Evolutionary conservation across 2,888 invertebrate genomes (phyloP), one percentile per base, ranked within the genome.

Genomic region (Carabus problematicus): DNA sequence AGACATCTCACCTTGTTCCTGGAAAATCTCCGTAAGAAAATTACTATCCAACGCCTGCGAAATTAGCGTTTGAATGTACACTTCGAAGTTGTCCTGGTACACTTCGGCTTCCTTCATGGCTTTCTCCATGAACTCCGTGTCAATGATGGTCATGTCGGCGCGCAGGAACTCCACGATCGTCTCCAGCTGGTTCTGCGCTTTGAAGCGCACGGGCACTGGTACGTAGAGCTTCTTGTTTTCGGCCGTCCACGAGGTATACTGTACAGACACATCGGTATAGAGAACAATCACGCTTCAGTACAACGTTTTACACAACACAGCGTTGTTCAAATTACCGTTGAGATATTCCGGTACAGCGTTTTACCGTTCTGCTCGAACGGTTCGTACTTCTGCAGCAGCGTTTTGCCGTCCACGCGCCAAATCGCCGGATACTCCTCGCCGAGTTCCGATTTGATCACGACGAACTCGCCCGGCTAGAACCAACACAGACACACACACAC

Each of bases 391-490:
- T 93, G 93, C 71, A 93, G 81, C 72, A 93, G 84, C 16, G 91
- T 89, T 81, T 92, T 92, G 0, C 92, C 93, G 79, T 96, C 95
- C 49, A 96, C 92, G 81, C 94, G 89, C 96, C 96, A 97, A 76
- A 97, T 89, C 6, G 92, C 88, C 7, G 95, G 95, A 87, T 90
- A 92, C 80, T 94, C 91, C 79, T 91, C 88, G 70, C 86, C 86
- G 73, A 93, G 81, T 82, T 96, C 95, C 61, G 89, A 86, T 82
- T 93, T 93, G 77, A 94, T 87, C 45, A 94, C 92, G 72, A 96
- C 91, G 84, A 95, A 97, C 78, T 94, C 93, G 52, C 95, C 95
- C 72, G 91, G 88, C 95, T 95, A 83, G 64, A 85, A 87, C 77
- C 73, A 73, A 74, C 76, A 58, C 72, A 42, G 9, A 42, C 42